Evolutionary conservation across 2,113 vertebrate species (phyloP), one percentile per base, ranked within the genome.

Genomic region (Machaerirhynchus nigripectus): DNA sequence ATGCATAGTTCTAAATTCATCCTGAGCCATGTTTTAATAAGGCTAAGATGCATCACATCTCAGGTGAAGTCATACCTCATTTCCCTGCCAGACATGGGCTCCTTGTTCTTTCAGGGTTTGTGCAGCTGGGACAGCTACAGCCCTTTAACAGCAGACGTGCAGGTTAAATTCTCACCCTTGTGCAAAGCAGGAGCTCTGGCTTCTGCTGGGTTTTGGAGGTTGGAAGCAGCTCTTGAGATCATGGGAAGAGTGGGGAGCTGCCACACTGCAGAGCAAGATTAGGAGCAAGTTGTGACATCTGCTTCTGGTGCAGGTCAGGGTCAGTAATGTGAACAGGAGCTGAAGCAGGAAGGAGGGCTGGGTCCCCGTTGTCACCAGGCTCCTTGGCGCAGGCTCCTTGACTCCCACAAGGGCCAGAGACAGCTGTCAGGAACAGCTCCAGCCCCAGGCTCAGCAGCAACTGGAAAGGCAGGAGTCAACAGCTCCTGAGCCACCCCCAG

Each of bases 301-400:
- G 50, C 46, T 42, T 44, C 53, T 77, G 16, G 20, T 52, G n/a
- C 37, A 50, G 65, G 14, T 24, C 7, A 6, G 30, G 28, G 26
- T 78, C 1, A 0, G 1, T 21, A 11, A 20, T 0, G 4, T 37
- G 71, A 71, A 23, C 5, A n/a, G 40, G n/a, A 83, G 39, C 70
- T 22, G 75, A 75, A 61, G 47, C 56, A 35, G 46, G 27, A 17
- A 23, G 50, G 31, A 83, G 63, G 47, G 17, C 16, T 87, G 52
- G 28, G 44, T n/a, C 19, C 20, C 24, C 0, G 0, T 22, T 70
- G 76, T 14, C 68, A 31, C 65, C 46, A n/a, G 31, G 27, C 27
- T 60, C 21, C 27, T 44, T 44, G 63, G 12, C 10, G 6, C 9
- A 15, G 24, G 3, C 22, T 64, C 22, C 19, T 20, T 17, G 26